Evolutionary conservation across 2,888 invertebrate genomes (phyloP).

Genomic region (Tribolium freemani): DNA sequence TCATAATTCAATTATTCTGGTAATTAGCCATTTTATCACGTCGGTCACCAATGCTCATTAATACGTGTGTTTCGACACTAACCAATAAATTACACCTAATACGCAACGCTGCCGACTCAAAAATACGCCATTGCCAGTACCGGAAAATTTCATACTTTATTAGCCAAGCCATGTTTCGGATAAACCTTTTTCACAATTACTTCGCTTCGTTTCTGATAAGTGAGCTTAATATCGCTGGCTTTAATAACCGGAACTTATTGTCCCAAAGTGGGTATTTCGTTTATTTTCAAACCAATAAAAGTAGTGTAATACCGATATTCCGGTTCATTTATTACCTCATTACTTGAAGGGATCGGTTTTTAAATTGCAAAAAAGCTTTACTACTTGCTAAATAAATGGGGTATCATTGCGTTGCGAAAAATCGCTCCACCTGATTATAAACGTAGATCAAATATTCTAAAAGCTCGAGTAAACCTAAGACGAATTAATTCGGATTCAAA

Average conservation of each 20-base stretch:
- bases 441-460: not conserved
- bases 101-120: constrained; percentile 8
- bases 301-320: not conserved
- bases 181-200: not conserved
- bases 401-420: constrained; percentile 15
- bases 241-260: not conserved
- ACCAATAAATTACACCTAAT: constrained; percentile 26
- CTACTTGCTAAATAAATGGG: constrained; percentile 7
- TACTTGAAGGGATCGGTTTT: no score
- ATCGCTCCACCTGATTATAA: constrained; percentile 20
- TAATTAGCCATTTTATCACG: constrained; percentile 32
- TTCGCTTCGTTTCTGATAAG: not conserved
- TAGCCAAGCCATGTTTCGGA: not conserved
- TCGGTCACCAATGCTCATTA: constrained; percentile 9
- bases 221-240: no score
- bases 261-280: not conserved
- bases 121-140: not conserved
- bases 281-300: not conserved
- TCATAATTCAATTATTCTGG: constrained; percentile 25
- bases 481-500: not conserved
- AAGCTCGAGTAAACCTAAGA: not conserved
- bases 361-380: not conserved
- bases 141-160: not conserved
- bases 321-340: not conserved
- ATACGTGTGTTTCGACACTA: constrained; percentile 22